Percentiles rank a stretch among this genome's conserved stretches.
phyloP scores from a whole-genome alignment of 23 tunicate species.

The Botrylloides violaceus region DNA sequence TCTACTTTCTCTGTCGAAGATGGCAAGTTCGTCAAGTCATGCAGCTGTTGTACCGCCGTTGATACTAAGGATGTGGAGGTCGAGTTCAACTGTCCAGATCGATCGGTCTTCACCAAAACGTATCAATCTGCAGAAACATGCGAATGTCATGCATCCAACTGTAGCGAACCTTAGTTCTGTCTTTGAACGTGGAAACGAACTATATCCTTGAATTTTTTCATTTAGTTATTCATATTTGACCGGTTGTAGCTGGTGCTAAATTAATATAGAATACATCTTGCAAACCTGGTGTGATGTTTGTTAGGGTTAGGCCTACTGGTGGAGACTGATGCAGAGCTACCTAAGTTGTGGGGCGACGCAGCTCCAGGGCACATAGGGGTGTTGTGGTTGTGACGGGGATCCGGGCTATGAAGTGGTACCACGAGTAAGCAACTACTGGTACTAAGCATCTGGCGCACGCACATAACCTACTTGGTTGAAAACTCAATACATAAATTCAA shows the following conservation, averaged over 20 bases:
- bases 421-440: too few relatives aligned
- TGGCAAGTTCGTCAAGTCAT: slow-evolving; percentile 64
- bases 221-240: neutral
- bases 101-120: slow-evolving; percentile 41
- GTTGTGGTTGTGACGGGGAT: too few relatives aligned
- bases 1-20: slow-evolving; percentile 76
- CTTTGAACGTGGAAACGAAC: neutral
- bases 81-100: slow-evolving; percentile 73
- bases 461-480: too few relatives aligned
- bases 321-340: too few relatives aligned
- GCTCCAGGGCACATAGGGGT: too few relatives aligned
- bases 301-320: too few relatives aligned
- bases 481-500: too few relatives aligned
- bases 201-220: neutral
- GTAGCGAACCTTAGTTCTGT: slow-evolving; percentile 36
- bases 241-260: neutral
- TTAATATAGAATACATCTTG: too few relatives aligned
- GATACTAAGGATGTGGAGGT: slow-evolving; percentile 54
- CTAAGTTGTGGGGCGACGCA: too few relatives aligned
- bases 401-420: too few relatives aligned
- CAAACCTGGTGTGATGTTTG: too few relatives aligned
- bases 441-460: too few relatives aligned
- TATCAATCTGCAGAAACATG: slow-evolving; percentile 68
- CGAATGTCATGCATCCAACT: slow-evolving; percentile 78
- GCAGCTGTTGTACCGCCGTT: slow-evolving; percentile 85